Percentiles rank a stretch among this genome's conserved stretches.
Conservation (phyloP, 2,797 vertebrate genomes). For the Limnodromus scolopaceus region DNA sequence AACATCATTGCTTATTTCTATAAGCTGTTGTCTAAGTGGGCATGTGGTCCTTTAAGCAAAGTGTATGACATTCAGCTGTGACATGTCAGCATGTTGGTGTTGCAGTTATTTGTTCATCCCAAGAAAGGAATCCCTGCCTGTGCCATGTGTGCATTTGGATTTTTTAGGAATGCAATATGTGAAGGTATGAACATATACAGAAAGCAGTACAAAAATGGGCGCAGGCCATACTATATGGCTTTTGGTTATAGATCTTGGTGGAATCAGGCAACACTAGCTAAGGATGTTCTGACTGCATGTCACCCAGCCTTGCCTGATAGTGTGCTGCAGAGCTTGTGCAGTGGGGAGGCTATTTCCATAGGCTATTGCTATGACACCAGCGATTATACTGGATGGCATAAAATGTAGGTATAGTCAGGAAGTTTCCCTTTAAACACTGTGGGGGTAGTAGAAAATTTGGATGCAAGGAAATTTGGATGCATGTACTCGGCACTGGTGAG, state of each 20-base stretch:
- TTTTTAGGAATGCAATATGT: not conserved
- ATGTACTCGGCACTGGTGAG: too few relatives aligned
- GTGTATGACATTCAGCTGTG: not conserved
- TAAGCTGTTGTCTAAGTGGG: not conserved
- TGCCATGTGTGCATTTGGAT: accelerated
- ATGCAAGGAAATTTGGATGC: too few relatives aligned
- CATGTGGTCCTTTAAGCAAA: not conserved
- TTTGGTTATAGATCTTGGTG: not conserved
- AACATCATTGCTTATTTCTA: not conserved
- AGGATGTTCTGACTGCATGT: not conserved
- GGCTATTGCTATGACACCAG: not conserved
- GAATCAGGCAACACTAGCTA: accelerated
- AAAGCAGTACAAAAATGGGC: not conserved
- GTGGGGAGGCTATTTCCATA: not conserved
- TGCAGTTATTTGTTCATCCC: not conserved
- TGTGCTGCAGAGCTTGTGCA: not conserved
- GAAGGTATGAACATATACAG: not conserved
- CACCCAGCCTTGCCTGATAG: not conserved
- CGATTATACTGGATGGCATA: not conserved
- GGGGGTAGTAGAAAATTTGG: not conserved
- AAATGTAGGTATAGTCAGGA: not conserved
- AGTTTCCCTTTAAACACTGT: not conserved
- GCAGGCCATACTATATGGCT: not conserved
- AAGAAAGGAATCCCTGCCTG: not conserved
- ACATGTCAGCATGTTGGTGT: accelerated